phyloP scores from a whole-genome alignment of 2,113 vertebrate species.

The Gadus macrocephalus region DNA sequence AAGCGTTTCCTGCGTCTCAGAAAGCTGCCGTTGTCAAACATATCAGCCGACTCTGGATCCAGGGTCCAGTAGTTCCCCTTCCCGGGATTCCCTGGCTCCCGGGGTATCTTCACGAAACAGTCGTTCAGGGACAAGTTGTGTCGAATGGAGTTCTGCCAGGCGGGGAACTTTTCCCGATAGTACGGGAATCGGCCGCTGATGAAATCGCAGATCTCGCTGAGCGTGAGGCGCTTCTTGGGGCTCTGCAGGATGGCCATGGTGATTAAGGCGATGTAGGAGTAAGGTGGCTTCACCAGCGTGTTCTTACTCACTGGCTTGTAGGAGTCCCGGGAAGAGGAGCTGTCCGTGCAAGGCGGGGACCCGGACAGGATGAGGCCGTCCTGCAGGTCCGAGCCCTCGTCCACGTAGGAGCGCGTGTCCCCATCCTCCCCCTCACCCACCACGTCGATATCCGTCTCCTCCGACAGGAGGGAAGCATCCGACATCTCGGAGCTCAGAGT shows the following conservation, averaged over 20 bases:
- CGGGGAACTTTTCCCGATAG: constrained; percentile 84
- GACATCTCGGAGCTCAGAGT: constrained; percentile 94
- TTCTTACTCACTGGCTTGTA: constrained; percentile 77
- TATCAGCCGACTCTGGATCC: constrained; percentile 88
- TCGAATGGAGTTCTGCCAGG: constrained; percentile 85
- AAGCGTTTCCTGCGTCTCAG: constrained; percentile 87
- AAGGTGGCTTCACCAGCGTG: constrained; percentile 88
- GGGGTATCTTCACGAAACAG: constrained; percentile 84
- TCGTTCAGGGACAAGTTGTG: constrained; percentile 84
- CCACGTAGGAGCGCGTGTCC: constrained; percentile 72
- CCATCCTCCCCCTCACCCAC: constrained; percentile 87
- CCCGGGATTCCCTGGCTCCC: constrained; percentile 86
- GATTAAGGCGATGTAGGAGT: constrained; percentile 93
- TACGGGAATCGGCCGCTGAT: constrained; percentile 84
- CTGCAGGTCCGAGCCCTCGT: constrained; percentile 78
- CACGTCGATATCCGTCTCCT: constrained; percentile 93
- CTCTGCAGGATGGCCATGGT: constrained; percentile 94
- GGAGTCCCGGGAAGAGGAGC: constrained; percentile 63
- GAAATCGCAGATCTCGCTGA: constrained; percentile 87
- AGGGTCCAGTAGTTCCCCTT: constrained; percentile 92
- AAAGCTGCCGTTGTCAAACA: constrained; percentile 93
- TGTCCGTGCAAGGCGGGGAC: constrained; percentile 67
- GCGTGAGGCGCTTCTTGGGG: constrained; percentile 88
- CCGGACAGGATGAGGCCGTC: constrained; percentile 70
- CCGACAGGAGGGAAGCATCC: constrained; percentile 86